Evolutionary conservation across 2,888 invertebrate genomes (phyloP).

Genomic region (Ellobium chinense): DNA sequence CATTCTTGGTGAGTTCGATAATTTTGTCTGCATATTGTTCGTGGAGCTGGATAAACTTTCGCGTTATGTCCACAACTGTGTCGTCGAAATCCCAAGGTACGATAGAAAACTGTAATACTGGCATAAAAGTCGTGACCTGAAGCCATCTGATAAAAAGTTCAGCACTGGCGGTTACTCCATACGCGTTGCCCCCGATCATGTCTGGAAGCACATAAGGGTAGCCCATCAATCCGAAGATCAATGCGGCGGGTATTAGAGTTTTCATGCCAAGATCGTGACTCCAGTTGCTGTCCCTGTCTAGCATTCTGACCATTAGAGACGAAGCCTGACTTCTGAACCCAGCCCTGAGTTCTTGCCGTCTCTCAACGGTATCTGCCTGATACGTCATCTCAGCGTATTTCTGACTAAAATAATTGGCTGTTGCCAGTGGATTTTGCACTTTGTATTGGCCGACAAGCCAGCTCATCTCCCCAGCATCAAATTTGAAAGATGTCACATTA

Average conservation of each 20-base stretch:
- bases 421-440: conserved; percentile 51
- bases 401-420: conserved; percentile 67
- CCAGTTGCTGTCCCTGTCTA: conserved; percentile 94
- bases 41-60: conserved; percentile 62
- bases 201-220: conserved; percentile 95
- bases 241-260: conserved; percentile 90
- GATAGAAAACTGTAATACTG: conserved; percentile 91
- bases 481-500: conserved; percentile 93
- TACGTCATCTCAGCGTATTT: conserved; percentile 64
- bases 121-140: conserved; percentile 92
- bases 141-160: conserved; percentile 88
- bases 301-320: conserved; percentile 87
- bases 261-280: conserved; percentile 86
- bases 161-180: conserved; percentile 57
- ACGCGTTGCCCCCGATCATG: conserved; percentile 82
- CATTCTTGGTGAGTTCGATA: conserved; percentile 62
- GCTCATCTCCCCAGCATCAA: conserved; percentile 84
- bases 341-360: conserved; percentile 90
- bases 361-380: conserved; percentile 61
- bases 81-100: conserved; percentile 79
- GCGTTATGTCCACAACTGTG: conserved; percentile 57
- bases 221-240: conserved; percentile 79
- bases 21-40: conserved; percentile 61
- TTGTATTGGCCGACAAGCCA: conserved; percentile 68
- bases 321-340: conserved; percentile 90